phyloP scores from a whole-genome alignment of 2,888 invertebrate genomes.

The Sussaba pulchella region DNA sequence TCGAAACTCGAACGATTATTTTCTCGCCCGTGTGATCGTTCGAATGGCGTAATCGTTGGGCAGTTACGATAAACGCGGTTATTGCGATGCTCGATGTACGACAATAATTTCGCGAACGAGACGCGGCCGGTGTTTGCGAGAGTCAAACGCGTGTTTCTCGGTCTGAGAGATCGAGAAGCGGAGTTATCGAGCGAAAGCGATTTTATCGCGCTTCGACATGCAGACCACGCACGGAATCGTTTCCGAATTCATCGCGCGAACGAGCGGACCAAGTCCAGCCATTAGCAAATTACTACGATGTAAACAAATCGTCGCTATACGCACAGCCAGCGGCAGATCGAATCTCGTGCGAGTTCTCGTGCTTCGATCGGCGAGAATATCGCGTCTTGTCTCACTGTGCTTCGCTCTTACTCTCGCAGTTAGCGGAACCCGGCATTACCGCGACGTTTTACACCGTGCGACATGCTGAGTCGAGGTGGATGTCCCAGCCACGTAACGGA shows the following conservation, averaged over 20 bases:
- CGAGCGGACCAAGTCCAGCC: slow-evolving; percentile 68
- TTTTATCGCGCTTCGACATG: slow-evolving; percentile 57
- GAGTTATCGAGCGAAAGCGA: slow-evolving; percentile 16
- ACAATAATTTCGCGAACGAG: slow-evolving; percentile 29
- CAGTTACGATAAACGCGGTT: slow-evolving; percentile 22
- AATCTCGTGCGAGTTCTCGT: background rate
- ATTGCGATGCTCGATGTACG: slow-evolving; percentile 11
- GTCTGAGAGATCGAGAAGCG: slow-evolving; percentile 26
- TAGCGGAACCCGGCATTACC: slow-evolving; percentile 79
- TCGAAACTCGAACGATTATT: slow-evolving; percentile 1
- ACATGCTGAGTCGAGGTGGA: slow-evolving; percentile 15
- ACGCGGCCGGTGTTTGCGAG: background rate
- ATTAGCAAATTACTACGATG: slow-evolving; percentile 83
- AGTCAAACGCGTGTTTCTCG: slow-evolving; percentile 27
- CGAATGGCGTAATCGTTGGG: slow-evolving; percentile 17
- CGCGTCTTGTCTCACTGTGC: slow-evolving; percentile 24
- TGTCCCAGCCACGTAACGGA: slow-evolving; percentile 78
- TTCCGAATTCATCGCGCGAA: slow-evolving; percentile 61
- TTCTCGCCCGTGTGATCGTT: slow-evolving; percentile 7
- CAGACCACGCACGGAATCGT: slow-evolving; percentile 65
- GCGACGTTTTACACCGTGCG: slow-evolving; percentile 77
- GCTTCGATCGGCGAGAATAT: background rate
- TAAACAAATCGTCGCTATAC: slow-evolving; percentile 80
- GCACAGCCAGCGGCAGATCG: slow-evolving; percentile 60
- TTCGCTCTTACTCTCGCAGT: slow-evolving; percentile 68